Percentiles rank a stretch among this genome's conserved stretches.
Conservation (phyloP, 2,797 vertebrate genomes). For the Tiaroga cobitis region DNA sequence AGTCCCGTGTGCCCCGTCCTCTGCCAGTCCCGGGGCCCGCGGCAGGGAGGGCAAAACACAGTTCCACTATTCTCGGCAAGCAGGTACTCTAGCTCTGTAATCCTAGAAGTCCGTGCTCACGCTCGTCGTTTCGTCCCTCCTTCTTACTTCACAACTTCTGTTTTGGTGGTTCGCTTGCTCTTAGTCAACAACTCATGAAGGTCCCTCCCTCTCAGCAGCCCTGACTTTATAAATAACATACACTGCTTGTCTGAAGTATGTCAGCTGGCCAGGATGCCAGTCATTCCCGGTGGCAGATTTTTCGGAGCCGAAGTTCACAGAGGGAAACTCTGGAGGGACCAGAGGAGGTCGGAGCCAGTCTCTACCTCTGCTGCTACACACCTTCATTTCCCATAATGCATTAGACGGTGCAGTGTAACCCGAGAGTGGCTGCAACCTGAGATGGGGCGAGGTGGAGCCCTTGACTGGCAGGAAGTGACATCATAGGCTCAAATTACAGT, state of each 20-base stretch:
- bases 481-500: constrained; percentile 66
- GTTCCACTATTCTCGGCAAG: not conserved
- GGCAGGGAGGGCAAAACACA: constrained; percentile 59
- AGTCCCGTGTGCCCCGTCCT: constrained; percentile 60
- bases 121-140: constrained; percentile 53
- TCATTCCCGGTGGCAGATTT: constrained; percentile 84
- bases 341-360: constrained; percentile 67
- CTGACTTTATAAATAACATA: constrained; percentile 79
- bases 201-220: constrained; percentile 72
- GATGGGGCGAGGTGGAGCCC: constrained; percentile 65
- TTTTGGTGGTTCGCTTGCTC: constrained; percentile 45
- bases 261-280: constrained; percentile 78
- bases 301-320: constrained; percentile 77
- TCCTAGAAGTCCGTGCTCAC: constrained; percentile 45
- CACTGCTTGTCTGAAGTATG: constrained; percentile 66
- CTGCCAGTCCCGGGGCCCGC: constrained; percentile 68
- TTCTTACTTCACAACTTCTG: constrained; percentile 53
- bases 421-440: constrained; percentile 73
- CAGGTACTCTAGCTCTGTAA: constrained; percentile 41
- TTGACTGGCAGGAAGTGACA: constrained; percentile 74
- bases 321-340: constrained; percentile 67
- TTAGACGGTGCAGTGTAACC: constrained; percentile 65
- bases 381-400: constrained; percentile 60
- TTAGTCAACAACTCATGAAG: constrained; percentile 46
- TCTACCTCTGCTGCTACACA: constrained; percentile 59